phyloP scores from a whole-genome alignment of 2,888 invertebrate species.

The Dromius quadrimaculatus region DNA sequence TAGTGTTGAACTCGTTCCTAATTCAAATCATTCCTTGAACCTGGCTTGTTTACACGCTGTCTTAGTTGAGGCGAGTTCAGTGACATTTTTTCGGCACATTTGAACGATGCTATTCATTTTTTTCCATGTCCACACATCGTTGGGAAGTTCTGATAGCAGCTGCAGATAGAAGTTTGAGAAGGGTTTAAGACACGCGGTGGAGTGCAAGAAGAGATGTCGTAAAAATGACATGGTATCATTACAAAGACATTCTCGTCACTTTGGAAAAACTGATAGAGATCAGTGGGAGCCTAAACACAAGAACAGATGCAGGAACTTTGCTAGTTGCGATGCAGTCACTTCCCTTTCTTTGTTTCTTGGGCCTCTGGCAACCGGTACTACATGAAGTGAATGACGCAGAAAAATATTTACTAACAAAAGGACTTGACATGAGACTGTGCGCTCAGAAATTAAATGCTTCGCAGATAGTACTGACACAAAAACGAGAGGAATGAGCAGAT shows the following conservation, averaged over 20 bases:
- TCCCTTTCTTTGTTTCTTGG: too few relatives aligned
- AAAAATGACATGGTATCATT: slow-evolving; percentile 40
- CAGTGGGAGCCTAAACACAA: slow-evolving; percentile 44
- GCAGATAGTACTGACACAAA: too few relatives aligned
- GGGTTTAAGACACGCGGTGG: slow-evolving; percentile 53
- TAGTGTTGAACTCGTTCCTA: slow-evolving; percentile 51
- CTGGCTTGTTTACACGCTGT: slow-evolving; percentile 56
- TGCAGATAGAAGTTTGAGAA: slow-evolving; percentile 53
- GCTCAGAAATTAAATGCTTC: too few relatives aligned
- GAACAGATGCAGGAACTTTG: slow-evolving; percentile 21
- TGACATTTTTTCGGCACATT: slow-evolving; percentile 55
- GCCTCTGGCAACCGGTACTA: too few relatives aligned
- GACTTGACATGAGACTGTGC: too few relatives aligned
- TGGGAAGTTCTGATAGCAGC: slow-evolving; percentile 52
- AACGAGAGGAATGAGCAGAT: too few relatives aligned
- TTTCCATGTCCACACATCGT: slow-evolving; percentile 52
- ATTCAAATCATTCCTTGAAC: slow-evolving; percentile 51
- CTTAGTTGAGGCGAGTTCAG: slow-evolving; percentile 53
- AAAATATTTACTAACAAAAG: too few relatives aligned
- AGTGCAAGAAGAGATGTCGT: slow-evolving; percentile 52
- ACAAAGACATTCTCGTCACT: background rate
- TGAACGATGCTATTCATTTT: slow-evolving; percentile 49
- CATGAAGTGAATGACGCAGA: too few relatives aligned
- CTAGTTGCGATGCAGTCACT: slow-evolving; percentile 1
- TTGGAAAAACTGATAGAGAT: slow-evolving; percentile 3